Conservation (phyloP, 2,888 invertebrate species). For the Crepidodera aurea region DNA sequence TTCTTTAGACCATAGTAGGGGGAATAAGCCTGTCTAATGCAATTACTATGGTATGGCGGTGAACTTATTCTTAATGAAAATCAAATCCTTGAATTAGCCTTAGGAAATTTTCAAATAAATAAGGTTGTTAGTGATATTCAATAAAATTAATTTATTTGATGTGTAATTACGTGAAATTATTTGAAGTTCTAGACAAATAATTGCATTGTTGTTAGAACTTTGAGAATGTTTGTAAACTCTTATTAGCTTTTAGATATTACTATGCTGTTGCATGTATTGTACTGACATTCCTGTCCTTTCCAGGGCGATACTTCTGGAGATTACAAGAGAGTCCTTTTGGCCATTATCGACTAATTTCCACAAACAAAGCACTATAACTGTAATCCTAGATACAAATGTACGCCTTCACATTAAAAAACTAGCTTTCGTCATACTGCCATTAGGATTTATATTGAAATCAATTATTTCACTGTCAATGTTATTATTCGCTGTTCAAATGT, state of each 20-base stretch:
- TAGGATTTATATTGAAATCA: slow-evolving; percentile 24
- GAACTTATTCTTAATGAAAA: no score
- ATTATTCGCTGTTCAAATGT: slow-evolving; percentile 19
- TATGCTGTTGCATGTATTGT: slow-evolving; percentile 32
- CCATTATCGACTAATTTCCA: slow-evolving; percentile 71
- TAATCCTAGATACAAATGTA: slow-evolving; percentile 40
- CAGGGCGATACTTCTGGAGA: slow-evolving; percentile 94
- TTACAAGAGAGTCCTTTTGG: slow-evolving; percentile 90
- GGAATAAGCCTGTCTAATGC: no score
- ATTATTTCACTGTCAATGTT: slow-evolving; percentile 20
- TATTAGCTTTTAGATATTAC: slow-evolving; percentile 11
- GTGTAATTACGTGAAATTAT: no score
- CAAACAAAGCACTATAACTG: slow-evolving; percentile 47
- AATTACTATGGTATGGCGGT: no score
- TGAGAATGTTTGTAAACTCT: slow-evolving; percentile 8
- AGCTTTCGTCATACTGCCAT: slow-evolving; percentile 57
- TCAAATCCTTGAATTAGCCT: no score
- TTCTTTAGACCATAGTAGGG: no score
- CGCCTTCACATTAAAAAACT: slow-evolving; percentile 43
- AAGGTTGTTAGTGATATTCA: no score
- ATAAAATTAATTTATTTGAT: no score
- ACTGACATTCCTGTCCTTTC: slow-evolving; percentile 61
- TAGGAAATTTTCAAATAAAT: no score
- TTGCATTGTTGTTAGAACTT: no score
- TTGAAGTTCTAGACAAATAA: no score